Percentiles rank a stretch among this genome's conserved stretches.
phyloP scores from a whole-genome alignment of 2,797 vertebrate genomes.

The Streptopelia turtur region DNA sequence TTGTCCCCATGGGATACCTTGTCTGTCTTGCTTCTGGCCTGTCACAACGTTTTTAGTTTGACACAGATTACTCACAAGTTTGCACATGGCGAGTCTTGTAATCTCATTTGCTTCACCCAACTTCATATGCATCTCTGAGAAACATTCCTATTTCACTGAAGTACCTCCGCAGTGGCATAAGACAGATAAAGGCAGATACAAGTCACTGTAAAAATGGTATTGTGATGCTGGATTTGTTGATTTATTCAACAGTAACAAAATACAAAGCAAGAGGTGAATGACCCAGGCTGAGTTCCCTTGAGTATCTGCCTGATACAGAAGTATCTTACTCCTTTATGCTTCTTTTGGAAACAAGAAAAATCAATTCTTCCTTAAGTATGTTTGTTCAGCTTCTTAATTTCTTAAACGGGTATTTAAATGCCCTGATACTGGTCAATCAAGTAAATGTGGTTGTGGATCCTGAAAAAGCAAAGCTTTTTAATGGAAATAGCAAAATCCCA shows the following conservation, averaged over 20 bases:
- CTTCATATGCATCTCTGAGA: background rate
- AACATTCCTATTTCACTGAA: background rate
- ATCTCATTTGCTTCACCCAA: slow-evolving; percentile 27
- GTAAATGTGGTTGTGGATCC: background rate
- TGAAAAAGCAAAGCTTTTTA: background rate
- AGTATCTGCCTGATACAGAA: background rate
- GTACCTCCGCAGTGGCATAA: background rate
- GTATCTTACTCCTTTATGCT: background rate
- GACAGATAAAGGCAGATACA: background rate
- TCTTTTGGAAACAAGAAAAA: background rate
- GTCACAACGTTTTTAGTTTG: background rate
- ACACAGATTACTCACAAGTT: background rate
- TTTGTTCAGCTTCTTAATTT: background rate
- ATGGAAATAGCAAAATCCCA: background rate
- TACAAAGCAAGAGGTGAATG: background rate
- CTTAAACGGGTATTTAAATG: slow-evolving; percentile 6
- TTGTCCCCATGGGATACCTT: background rate
- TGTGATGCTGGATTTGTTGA: background rate
- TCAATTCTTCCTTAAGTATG: background rate
- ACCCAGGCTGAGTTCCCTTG: background rate
- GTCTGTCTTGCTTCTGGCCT: background rate
- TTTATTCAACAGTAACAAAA: background rate
- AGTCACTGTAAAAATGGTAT: background rate
- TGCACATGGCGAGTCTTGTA: background rate
- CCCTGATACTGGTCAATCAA: background rate